Base-by-base conservation (phyloP, 1,140 invertebrate species). In the Bradynema listronoti region DNA sequence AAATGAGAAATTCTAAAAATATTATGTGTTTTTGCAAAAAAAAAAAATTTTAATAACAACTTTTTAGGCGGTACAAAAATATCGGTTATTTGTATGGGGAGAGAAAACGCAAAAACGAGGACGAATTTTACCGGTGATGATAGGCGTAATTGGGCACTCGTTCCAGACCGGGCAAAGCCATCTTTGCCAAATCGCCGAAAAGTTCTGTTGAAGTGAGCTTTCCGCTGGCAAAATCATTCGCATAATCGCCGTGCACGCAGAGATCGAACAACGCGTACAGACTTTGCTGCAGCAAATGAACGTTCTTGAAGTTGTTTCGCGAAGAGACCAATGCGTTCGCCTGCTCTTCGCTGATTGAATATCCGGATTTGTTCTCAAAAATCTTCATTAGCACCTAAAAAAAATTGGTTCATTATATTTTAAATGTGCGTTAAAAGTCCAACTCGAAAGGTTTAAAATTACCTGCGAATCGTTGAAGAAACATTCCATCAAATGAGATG, bases 401-500 rank as follows among this genome's bases (percentile, higher is more conserved):
- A 62, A 42, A n/a, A 33, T 58, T 33, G 58, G n/a, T 29, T 27
- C 25, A 24, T 47, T 22, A 24, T 9, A 56, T 30, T 56, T 62
- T 14, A 64, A 14, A 27, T 16, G 22, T 32, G 6, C 27, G n/a
- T 16, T 22, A 57, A 3, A 19, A 57, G 24, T 5, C 39, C 53
- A 55, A 52, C 5, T 27, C 5, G 14, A 46, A 66, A 54, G 51
- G n/a, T 24, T 47, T 29, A 58, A 24, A 45, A 67, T 66, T 75
- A 90, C 88, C 66, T 88, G 82, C 1, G 88, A 86, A 83, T 95
- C 89, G 47, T 84, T 85, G 25, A 90, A 88, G 83, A 98, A 98
- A 80, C 90, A 93, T 82, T 99, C 94, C 91, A 98, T 96, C 16
- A 98, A 81, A 59, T 96, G 87, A 46, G 91, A 95, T 25, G 94